Conservation (phyloP, 2,888 invertebrate species). For the Dryococelus australis region DNA sequence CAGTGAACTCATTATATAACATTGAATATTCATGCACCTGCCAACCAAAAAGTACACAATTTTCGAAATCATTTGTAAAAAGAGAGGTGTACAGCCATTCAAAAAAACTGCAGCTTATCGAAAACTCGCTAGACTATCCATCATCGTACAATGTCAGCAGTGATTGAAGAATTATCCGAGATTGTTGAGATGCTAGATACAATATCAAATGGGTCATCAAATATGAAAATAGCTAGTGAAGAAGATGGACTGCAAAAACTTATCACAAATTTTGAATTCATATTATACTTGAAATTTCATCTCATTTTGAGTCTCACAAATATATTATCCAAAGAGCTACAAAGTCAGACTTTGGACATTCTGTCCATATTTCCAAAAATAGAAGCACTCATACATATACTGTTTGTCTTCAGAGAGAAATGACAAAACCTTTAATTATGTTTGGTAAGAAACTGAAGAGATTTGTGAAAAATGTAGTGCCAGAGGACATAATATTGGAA, state of each 20-base stretch:
- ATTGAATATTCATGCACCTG: too few relatives aligned
- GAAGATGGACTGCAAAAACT: background rate
- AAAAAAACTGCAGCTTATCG: too few relatives aligned
- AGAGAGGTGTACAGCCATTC: too few relatives aligned
- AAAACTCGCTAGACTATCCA: background rate
- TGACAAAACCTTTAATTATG: background rate
- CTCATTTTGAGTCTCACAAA: background rate
- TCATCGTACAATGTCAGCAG: background rate
- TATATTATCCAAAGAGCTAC: background rate
- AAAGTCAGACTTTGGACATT: background rate
- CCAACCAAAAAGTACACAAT: too few relatives aligned
- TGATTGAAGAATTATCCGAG: background rate
- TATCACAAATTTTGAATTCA: background rate
- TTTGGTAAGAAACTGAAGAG: slow-evolving; percentile 5
- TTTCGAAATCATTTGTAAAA: too few relatives aligned
- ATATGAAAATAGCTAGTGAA: background rate
- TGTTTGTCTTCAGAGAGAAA: background rate
- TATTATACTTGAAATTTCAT: background rate
- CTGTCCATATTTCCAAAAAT: background rate
- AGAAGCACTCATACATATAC: slow-evolving; percentile 17
- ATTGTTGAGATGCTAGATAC: background rate
- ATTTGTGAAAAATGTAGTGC: background rate
- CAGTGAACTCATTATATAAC: too few relatives aligned
- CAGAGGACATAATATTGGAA: background rate
- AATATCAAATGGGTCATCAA: too few relatives aligned